phyloP scores from a whole-genome alignment of 2,888 invertebrate species.

The Antheraea yamamai region DNA sequence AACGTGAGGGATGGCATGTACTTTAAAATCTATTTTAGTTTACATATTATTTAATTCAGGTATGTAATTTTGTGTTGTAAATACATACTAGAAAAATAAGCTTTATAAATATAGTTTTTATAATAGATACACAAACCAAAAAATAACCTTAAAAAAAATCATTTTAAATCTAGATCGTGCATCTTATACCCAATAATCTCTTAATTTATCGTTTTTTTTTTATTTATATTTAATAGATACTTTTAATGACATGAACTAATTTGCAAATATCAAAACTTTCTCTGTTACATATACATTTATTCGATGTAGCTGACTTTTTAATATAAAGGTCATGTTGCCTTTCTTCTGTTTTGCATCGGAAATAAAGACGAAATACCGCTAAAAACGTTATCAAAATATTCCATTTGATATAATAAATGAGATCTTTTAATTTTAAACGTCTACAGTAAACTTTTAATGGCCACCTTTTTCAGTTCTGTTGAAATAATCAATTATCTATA shows the following conservation, averaged over 20 bases:
- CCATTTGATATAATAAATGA: background rate
- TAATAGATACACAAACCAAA: too few species aligned
- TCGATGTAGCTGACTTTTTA: background rate
- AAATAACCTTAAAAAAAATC: too few species aligned
- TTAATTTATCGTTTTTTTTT: background rate
- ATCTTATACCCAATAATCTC: background rate
- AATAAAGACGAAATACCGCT: background rate
- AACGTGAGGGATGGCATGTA: too few species aligned
- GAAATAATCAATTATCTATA: too few species aligned
- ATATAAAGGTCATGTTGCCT: background rate
- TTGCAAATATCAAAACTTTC: background rate
- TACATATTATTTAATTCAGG: background rate
- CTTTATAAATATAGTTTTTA: too few species aligned
- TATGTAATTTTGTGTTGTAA: too few species aligned
- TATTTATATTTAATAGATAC: background rate
- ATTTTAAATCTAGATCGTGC: too few species aligned
- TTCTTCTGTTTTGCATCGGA: background rate
- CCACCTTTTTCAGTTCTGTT: too few species aligned
- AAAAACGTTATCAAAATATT: background rate
- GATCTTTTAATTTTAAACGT: too few species aligned
- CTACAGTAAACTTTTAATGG: too few species aligned
- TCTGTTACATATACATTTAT: slow-evolving; percentile 10
- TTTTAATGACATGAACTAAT: background rate
- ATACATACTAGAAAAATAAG: too few species aligned
- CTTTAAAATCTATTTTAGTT: background rate